Evolutionary conservation across 2,888 invertebrate genomes (phyloP), one percentile per base, ranked within the genome.

Genomic region (Drosophila percnosoma): DNA sequence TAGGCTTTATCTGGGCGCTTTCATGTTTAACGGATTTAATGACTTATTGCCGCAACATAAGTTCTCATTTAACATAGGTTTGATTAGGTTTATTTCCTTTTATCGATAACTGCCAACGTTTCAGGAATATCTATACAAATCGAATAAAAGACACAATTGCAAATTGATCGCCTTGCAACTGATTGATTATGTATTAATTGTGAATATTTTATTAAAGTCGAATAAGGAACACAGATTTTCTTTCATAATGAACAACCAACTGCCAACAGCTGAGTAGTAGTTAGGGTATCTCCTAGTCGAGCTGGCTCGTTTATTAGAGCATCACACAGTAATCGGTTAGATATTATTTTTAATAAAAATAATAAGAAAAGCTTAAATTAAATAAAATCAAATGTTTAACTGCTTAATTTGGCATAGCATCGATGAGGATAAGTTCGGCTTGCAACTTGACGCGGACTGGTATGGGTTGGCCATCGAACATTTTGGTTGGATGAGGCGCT

Each of bases 391-490:
- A 27, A n/a, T 49, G 24, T 4, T 49, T n/a, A 27, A 34, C 27
- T 27, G 5, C 34, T 53, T 21, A 48, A 64, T 27, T 24, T 31
- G 21, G 10, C 27, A 51, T 4, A 21, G 2, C 24, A 36, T 49
- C 57, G 65, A 36, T 62, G 48, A 15, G 38, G 29, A 21, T 57
- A 8, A 42, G 21, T 57, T 45, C 38, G 15, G 40, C 60, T 45
- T 61, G 38, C 53, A 76, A 76, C 61, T 21, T 31, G 60, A 38
- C 45, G 8, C n/a, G 10, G 27, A 1, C 2, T 18, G 49, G 40
- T 10, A 31, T 40, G 40, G 49, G 36, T 27, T 34, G 24, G 42
- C 29, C 21, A 7, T 29, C 63, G 60, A 81, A 68, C 78, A 65
- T 59, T 38, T 68, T 15, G 21, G 42, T 72, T 58, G 36, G 59